A percentile compares a stretch with the other conserved stretches of the same genome.
These are phyloP conservation scores for Sphaeramia orbicularis DNA, from an alignment of 2,797 vertebrate genomes.

Conservation along the genomic window DNA sequence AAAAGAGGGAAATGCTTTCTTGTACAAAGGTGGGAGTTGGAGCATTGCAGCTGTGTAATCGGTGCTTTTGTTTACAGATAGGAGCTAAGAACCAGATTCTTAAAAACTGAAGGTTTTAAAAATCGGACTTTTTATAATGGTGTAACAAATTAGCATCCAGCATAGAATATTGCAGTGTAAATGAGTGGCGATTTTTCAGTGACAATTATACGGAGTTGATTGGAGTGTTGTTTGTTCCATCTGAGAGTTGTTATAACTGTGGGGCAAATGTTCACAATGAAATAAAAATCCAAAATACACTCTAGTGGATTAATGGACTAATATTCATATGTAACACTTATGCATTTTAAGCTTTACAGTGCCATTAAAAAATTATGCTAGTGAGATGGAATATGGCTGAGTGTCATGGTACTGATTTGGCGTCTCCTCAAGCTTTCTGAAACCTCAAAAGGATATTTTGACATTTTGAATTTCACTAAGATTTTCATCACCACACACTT, in stretches of 20 bases:
- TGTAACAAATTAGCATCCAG: constrained; percentile 38
- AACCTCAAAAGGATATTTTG: constrained; percentile 24
- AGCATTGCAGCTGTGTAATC: constrained; percentile 19
- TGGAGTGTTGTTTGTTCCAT: constrained; percentile 56
- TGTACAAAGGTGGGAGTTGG: constrained; percentile 35
- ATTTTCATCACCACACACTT: constrained; percentile 40
- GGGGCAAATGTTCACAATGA: constrained; percentile 10
- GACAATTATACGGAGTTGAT: constrained; percentile 53
- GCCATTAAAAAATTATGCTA: background rate
- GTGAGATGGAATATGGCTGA: too few species aligned
- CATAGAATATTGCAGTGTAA: constrained; percentile 21
- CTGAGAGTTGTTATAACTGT: constrained; percentile 18
- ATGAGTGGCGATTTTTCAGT: constrained; percentile 55
- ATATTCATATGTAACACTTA: background rate
- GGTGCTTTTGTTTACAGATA: constrained; percentile 8
- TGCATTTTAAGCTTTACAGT: background rate
- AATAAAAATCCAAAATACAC: constrained; percentile 4
- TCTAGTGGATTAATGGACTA: background rate
- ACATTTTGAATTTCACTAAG: constrained; percentile 24
- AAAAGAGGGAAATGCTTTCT: constrained; percentile 37
- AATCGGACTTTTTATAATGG: constrained; percentile 7
- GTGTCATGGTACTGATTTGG: background rate
- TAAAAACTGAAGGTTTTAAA: constrained; percentile 3
- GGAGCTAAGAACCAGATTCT: too few species aligned
- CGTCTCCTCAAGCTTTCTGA: constrained; percentile 6